Conservation (phyloP, 2,113 vertebrate genomes). For the Crypturellus undulatus region DNA sequence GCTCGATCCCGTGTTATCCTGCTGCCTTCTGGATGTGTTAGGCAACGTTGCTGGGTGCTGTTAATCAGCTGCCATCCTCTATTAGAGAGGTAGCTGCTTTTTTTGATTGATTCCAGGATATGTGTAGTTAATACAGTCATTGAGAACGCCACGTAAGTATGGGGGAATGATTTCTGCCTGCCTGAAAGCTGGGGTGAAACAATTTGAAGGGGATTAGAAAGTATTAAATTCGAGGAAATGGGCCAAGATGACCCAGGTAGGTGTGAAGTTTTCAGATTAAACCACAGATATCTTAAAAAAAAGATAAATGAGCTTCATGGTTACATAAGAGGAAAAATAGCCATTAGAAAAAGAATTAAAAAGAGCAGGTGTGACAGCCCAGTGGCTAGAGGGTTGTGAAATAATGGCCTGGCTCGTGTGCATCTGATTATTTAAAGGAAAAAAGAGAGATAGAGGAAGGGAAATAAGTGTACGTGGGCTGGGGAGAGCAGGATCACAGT, state of each 20-base stretch:
- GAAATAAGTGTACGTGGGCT: neutral
- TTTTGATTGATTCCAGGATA: neutral
- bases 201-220: neutral
- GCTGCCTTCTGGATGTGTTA: neutral
- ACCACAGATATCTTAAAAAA: neutral
- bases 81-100: neutral
- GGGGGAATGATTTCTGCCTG: neutral
- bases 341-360: neutral
- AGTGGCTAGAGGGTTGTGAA: neutral
- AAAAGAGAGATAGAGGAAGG: neutral
- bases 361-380: neutral
- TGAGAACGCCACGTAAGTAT: fast-evolving
- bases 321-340: neutral
- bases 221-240: neutral
- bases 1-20: neutral
- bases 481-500: neutral
- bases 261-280: conserved; percentile 14
- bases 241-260: neutral
- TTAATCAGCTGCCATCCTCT: neutral
- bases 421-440: neutral
- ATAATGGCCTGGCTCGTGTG: neutral
- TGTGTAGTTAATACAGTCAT: neutral
- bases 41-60: neutral
- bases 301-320: neutral
- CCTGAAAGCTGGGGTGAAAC: neutral